Evolutionary conservation across 2,797 vertebrate species (phyloP).

Genomic region (Bradypodion ventrale): DNA sequence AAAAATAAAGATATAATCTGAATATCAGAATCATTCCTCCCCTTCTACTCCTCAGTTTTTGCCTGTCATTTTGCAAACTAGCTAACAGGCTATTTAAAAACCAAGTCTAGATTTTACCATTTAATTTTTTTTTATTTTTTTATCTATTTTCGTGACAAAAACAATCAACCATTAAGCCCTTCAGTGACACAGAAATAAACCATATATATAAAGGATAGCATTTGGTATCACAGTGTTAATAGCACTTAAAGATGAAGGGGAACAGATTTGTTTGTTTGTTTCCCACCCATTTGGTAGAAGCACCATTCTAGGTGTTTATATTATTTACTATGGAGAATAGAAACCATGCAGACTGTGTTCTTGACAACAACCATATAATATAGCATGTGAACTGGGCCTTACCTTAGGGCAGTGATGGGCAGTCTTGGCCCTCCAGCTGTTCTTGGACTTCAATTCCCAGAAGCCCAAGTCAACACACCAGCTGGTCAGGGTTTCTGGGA

Average conservation of each 20-base stretch:
- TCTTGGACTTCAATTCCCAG: no score
- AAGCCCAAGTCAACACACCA: no score
- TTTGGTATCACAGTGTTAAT: not conserved
- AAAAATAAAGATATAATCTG: not conserved
- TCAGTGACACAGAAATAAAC: no score
- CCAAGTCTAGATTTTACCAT: not conserved
- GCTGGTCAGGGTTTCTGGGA: no score
- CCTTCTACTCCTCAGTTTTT: not conserved
- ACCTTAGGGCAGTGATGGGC: no score
- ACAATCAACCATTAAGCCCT: not conserved
- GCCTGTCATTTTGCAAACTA: not conserved
- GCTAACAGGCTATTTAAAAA: not conserved
- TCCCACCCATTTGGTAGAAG: no score
- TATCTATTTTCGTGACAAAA: not conserved
- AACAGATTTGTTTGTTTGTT: no score
- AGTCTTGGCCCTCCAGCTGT: no score
- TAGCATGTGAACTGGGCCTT: not conserved
- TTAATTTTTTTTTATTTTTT: no score
- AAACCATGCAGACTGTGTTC: not conserved
- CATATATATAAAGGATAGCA: not conserved
- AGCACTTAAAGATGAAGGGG: not conserved
- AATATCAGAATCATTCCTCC: not conserved
- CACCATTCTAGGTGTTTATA: no score
- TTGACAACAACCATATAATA: not conserved
- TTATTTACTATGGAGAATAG: not conserved